These are phyloP conservation scores for Cyaniris semiargus DNA, from an alignment of 2,888 invertebrate species.

Conservation along the genomic window DNA sequence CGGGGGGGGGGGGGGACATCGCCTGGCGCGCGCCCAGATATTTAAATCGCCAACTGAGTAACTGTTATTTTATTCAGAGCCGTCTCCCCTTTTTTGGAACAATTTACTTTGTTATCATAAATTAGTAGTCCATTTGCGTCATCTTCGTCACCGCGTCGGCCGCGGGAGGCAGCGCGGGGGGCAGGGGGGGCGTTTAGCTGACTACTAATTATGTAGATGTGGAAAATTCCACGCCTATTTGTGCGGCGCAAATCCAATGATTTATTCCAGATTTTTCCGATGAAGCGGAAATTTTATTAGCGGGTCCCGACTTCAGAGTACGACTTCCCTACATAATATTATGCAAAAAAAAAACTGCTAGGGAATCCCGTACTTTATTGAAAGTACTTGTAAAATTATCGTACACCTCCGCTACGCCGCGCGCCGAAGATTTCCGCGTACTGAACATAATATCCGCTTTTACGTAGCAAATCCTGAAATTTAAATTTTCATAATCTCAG, in stretches of 20 bases:
- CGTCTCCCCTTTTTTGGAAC: constrained; percentile 53
- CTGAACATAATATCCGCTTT: neutral
- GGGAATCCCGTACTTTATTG: neutral
- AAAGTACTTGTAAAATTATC: neutral
- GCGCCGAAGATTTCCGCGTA: too few species aligned
- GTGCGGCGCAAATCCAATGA: neutral
- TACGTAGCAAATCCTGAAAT: neutral
- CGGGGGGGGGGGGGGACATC: neutral
- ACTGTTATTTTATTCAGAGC: constrained; percentile 63
- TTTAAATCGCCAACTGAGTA: constrained; percentile 51
- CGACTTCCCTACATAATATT: neutral
- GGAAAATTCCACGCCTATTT: constrained; percentile 15
- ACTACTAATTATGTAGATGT: constrained; percentile 22
- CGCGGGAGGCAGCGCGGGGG: neutral
- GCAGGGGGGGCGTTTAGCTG: neutral
- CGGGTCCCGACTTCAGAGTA: neutral
- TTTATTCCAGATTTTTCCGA: neutral
- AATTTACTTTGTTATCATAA: constrained; percentile 55
- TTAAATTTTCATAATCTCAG: neutral
- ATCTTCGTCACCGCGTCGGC: constrained; percentile 35
- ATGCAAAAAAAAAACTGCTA: neutral
- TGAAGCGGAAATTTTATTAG: neutral
- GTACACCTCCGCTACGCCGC: neutral
- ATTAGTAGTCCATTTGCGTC: constrained; percentile 48
- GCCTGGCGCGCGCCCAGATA: constrained; percentile 41